Base-by-base conservation (phyloP, 2,113 vertebrate genomes). In the Oryzias celebensis region DNA sequence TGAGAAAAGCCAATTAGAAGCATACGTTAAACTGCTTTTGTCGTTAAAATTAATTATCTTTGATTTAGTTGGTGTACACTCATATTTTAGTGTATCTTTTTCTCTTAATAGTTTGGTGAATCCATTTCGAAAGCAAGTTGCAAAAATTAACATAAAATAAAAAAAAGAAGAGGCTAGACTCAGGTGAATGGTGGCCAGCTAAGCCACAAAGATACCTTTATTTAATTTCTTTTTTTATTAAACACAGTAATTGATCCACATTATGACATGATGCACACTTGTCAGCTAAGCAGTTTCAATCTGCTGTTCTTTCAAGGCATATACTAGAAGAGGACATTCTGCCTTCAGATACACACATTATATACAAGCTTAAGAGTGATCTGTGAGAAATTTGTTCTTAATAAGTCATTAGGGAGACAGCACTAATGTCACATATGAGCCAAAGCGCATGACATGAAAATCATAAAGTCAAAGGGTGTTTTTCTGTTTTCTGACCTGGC, bases 211-310 rank as follows among this genome's bases (percentile, higher is more conserved):
- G 75, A 83, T 52, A 68, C 73, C 71, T 78, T 86, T 81, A 81
- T 90, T 90, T 80, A 47, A 61, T 77, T 79, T 48, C 5, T 62
- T 75, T 84, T 85, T 82, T 83, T 87, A 89, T 71, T 89, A 90
- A 90, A 90, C 89, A 90, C 89, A 86, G 79, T 84, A 85, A 77
- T 78, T 43, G 71, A 86, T 79, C 62, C 86, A 90, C 86, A 83
- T 72, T 67, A 86, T 86, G 74, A 81, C 81, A 84, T 44, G 80
- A 88, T 80, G 78, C 64, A 85, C 79, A 88, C 72, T 72, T 84
- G 78, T 64, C 81, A 79, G 65, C 73, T 56, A 58, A 82, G 77
- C 78, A 70, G 66, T 68, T 62, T 63, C 36, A 59, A 54, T 82
- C 77, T 78, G 77, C 82, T 58, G 31, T 78, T 82, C 74, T 71